Evolutionary conservation across 2,888 invertebrate species (phyloP), one percentile per base, ranked within the genome.

Genomic region (Brachycybe producta): DNA sequence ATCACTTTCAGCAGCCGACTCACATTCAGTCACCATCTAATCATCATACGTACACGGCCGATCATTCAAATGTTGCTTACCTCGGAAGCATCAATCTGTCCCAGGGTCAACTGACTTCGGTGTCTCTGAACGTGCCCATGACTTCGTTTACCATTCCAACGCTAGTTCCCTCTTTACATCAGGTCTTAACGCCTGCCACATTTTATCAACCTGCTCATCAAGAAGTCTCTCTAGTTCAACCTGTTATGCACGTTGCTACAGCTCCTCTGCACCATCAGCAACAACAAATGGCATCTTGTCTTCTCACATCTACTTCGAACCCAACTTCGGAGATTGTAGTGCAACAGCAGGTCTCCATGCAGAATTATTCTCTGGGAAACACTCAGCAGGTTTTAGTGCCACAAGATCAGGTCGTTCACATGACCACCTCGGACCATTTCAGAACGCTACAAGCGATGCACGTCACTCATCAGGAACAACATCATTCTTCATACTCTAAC

Each of bases 81-180:
- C 13, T 53, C 19, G 49, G 53, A 1, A 44, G 50, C 19, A 26
- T 49, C 15, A 49, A 32, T 27, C n/a, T 53, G 24, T 23, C 36
- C 2, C 50, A 49, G 15, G 36, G 28, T 5, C 48, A 47, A 28
- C 15, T 52, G 30, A 38, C 52, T 5, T 24, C 46, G 36, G 17
- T 52, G 30, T 43, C 52, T 5, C 19, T 50, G 36, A 45, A 44
- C 8, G n/a, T 53, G 21, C 52, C 52, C 5, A 38, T 47, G 7
- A 38, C 36, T 38, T 26, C 49, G 5, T 13, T 53, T 24, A 53
- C 34, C n/a, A 36, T 46, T 36, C 46, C 46, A 21, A 24, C 36
- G 1, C 13, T 36, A 13, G 28, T 46, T 19, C 47, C 47, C 13
- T 13, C 36, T 2, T 17, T 47, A 26, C 47, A 47, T 17, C 38